Evolutionary conservation across 1,140 invertebrate species (phyloP), one percentile per base, ranked within the genome.

Genomic region (Eueides isabella): DNA sequence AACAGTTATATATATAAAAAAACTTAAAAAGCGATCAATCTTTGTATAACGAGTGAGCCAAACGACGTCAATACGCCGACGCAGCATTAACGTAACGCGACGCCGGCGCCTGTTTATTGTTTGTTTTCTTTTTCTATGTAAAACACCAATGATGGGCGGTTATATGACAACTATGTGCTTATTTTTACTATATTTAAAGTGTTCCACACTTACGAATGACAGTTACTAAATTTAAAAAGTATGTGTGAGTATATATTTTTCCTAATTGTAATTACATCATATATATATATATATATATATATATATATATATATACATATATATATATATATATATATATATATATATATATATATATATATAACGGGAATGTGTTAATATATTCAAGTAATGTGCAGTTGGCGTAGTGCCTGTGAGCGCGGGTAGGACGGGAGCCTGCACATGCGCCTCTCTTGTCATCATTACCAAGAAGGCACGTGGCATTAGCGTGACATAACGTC

Each of bases 401-500:
- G 74, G 74, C 74, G 16, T 12, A 62, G n/a, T 71, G 74, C 74
- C 74, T 61, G 48, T 38, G 19, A 9, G n/a, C n/a, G n/a, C n/a
- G n/a, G n/a, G n/a, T n/a, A n/a, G n/a, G n/a, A n/a, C n/a, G n/a
- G n/a, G n/a, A n/a, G n/a, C n/a, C n/a, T 71, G 69, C 61, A 63
- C 31, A 70, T 62, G 68, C 55, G 64, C 35, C 11, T 71, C 28
- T 33, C 28, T 61, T 61, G 31, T 23, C 67, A 28, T 23, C 67
- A 28, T 61, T 55, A 55, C 48, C 48, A 55, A 23, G 19, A 16
- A 19, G 5, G 44, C 69, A 71, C 35, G 69, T 16, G 30, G 19
- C 7, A 35, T 23, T 6, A 64, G 14, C 69, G 29, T 71, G 69
- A 2, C 69, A n/a, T 71, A 61, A 2, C 19, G 48, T 11, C 16